phyloP scores from a whole-genome alignment of 2,888 invertebrate genomes.

The Tetramorium bicarinatum region DNA sequence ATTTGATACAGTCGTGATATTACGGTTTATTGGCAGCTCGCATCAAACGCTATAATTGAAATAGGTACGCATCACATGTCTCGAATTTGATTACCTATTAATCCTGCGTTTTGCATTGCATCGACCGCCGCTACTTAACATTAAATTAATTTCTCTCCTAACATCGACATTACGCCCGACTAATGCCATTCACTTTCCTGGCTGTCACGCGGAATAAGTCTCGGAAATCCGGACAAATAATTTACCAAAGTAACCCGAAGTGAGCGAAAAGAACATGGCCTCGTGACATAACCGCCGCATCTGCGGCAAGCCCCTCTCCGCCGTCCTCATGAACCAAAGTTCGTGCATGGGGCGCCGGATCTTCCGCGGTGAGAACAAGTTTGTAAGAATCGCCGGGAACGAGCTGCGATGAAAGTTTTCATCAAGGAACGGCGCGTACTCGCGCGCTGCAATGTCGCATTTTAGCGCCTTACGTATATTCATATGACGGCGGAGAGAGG shows the following conservation, averaged over 20 bases:
- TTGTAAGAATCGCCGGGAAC: slow-evolving; percentile 56
- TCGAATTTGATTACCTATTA: slow-evolving; percentile 47
- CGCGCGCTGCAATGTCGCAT: slow-evolving; percentile 48
- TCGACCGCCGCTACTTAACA: slow-evolving; percentile 9
- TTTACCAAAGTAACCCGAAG: background rate
- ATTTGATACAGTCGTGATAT: slow-evolving; percentile 50
- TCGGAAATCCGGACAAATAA: background rate
- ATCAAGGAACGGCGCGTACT: slow-evolving; percentile 34
- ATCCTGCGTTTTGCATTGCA: slow-evolving; percentile 12
- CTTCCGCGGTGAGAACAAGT: slow-evolving; percentile 43
- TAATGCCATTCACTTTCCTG: background rate
- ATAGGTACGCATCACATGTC: slow-evolving; percentile 45
- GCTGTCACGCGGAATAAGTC: background rate
- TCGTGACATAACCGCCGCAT: slow-evolving; percentile 50
- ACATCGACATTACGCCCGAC: background rate
- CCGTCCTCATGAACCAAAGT: slow-evolving; percentile 13
- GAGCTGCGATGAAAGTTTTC: slow-evolving; percentile 60
- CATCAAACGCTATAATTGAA: slow-evolving; percentile 51
- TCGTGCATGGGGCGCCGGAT: background rate
- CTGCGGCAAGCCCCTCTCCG: background rate
- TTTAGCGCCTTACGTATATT: slow-evolving; percentile 54
- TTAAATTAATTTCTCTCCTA: background rate
- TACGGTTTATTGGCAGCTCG: slow-evolving; percentile 46
- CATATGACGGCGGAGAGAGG: slow-evolving; percentile 27
- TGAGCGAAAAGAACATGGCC: slow-evolving; percentile 42